A percentile compares a stretch with the other conserved stretches of the same genome.
phyloP scores from a whole-genome alignment of 53 echinoderm and acorn worm genomes.

The Patiria pectinifera region DNA sequence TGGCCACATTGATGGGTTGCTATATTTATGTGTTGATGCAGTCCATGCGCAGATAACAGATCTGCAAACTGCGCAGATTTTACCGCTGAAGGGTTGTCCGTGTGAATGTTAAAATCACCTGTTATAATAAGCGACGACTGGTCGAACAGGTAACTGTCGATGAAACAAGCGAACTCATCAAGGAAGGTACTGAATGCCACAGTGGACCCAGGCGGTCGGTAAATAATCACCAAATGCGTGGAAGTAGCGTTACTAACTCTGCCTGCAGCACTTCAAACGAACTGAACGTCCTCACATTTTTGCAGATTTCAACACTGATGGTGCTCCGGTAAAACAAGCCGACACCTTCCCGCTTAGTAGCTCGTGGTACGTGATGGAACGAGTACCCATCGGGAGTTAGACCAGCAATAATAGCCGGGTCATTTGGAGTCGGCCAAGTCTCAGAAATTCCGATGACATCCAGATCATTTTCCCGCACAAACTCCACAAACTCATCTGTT shows the following conservation, averaged over 20 bases:
- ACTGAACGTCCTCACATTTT: not conserved
- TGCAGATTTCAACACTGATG: not conserved
- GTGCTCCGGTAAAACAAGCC: no score
- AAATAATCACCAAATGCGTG: conserved; percentile 39
- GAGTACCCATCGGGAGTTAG: conserved; percentile 46
- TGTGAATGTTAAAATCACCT: conserved; percentile 20
- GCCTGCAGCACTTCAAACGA: conserved; percentile 43
- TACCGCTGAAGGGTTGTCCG: conserved; percentile 9
- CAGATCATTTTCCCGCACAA: not conserved
- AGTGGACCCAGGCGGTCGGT: conserved; percentile 38
- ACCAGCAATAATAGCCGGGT: not conserved
- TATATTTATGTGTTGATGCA: conserved; percentile 29
- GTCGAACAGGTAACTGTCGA: conserved; percentile 23
- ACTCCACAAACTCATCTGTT: conserved; percentile 1
- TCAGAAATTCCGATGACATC: not conserved
- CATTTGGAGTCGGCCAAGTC: not conserved
- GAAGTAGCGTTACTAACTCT: conserved; percentile 33
- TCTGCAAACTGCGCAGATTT: conserved; percentile 33
- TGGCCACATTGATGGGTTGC: conserved; percentile 36
- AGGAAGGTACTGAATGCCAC: conserved; percentile 35
- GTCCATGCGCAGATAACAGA: conserved; percentile 46
- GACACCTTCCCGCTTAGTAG: no score
- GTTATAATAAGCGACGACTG: not conserved
- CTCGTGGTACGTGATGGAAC: not conserved
- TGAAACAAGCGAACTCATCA: conserved; percentile 28